Evolutionary conservation across 1,140 invertebrate species (phyloP), one percentile per base, ranked within the genome.

Genomic region (Radopholus similis): DNA sequence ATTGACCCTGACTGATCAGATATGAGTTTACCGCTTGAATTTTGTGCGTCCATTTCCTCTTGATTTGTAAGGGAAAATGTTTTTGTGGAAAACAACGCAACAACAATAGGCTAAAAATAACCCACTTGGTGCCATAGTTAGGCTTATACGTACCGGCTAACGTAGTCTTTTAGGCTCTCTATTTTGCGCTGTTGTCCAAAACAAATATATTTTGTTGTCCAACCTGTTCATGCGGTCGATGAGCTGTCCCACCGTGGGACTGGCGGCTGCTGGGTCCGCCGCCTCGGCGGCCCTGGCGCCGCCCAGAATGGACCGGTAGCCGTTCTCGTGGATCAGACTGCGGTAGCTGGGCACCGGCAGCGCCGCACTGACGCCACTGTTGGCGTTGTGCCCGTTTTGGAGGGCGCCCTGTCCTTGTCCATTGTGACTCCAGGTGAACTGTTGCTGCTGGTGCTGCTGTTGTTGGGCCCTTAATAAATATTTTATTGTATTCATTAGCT

Each of bases 151-250:
- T n/a, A n/a, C n/a, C n/a, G n/a, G n/a, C n/a, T n/a, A n/a, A n/a
- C n/a, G n/a, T n/a, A n/a, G n/a, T n/a, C n/a, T n/a, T n/a, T n/a
- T n/a, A n/a, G n/a, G n/a, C n/a, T n/a, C n/a, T n/a, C n/a, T n/a
- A n/a, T n/a, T n/a, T n/a, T n/a, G n/a, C n/a, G n/a, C n/a, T n/a
- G n/a, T n/a, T 35, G 37, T 32, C 37, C 21, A 8, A 4, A 57
- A 42, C 13, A 51, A 32, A 23, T 42, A 58, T 32, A 13, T 42
- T 13, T 42, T 11, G 18, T 13, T 11, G 38, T 42, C 18, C n/a
- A 21, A 62, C 59, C 34, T 49, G 18, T 62, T 62, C 59, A 62
- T 62, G 3, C 59, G 40, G 30, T 62, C 59, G 49, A 62, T 62
- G 32, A 62, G 28, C 8, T 62, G 59, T 11, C 59, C 59, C 30